These are phyloP conservation scores for Drosophila santomea DNA, from an alignment of 1,140 invertebrate species.

Conservation along the genomic window DNA sequence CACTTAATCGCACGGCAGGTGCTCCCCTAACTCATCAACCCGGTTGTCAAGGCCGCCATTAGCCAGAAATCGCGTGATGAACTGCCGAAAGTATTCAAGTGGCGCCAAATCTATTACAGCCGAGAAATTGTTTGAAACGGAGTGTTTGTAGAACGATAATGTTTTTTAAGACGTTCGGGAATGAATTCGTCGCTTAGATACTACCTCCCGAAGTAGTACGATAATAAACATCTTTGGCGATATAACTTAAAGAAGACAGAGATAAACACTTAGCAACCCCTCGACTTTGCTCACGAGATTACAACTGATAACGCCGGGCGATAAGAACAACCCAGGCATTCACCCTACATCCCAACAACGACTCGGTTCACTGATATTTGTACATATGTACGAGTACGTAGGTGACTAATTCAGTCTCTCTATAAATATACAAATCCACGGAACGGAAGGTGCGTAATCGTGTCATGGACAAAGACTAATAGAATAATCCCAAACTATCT, in stretches of 20 bases:
- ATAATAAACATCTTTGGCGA: no score
- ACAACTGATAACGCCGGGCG: slow-evolving; percentile 7
- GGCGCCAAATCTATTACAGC: background rate
- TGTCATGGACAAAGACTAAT: slow-evolving; percentile 55
- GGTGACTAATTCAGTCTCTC: slow-evolving; percentile 29
- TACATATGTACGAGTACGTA: background rate
- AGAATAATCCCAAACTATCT: slow-evolving; percentile 19
- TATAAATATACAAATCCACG: slow-evolving; percentile 1
- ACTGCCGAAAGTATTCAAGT: slow-evolving; percentile 6
- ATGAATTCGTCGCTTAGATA: no score
- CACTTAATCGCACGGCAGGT: slow-evolving; percentile 38
- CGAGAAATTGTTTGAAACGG: background rate
- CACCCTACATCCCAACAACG: background rate
- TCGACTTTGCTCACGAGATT: slow-evolving; percentile 11
- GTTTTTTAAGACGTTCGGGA: no score
- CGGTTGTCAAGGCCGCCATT: slow-evolving; percentile 33
- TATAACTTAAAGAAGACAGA: background rate
- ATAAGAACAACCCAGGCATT: slow-evolving; percentile 16
- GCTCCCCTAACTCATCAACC: background rate
- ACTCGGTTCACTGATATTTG: slow-evolving; percentile 18
- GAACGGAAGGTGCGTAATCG: slow-evolving; percentile 42
- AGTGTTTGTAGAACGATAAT: no score
- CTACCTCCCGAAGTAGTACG: no score
- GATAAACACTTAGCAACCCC: slow-evolving; percentile 7
- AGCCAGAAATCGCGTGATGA: slow-evolving; percentile 29